Conservation (phyloP, 2,797 vertebrate species). For the Gallinago nigripennis region DNA sequence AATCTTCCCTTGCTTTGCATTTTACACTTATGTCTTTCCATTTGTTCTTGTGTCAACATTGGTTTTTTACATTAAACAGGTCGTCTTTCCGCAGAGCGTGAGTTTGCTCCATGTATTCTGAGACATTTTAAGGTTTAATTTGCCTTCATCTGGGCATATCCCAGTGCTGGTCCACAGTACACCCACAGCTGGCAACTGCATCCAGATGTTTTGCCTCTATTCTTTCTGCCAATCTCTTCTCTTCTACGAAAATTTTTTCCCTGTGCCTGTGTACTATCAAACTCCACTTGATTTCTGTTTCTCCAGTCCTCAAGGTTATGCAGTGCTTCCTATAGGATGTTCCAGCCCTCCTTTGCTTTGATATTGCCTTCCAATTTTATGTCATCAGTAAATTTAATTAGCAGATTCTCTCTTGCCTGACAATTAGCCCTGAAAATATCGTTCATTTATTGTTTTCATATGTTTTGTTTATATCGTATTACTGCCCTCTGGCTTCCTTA, state of each 20-base stretch:
- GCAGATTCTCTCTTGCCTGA: not conserved
- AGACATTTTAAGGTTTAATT: not conserved
- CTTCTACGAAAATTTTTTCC: not conserved
- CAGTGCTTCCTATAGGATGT: not conserved
- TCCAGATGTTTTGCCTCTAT: not conserved
- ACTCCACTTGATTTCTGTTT: not conserved
- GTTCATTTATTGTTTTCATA: not conserved
- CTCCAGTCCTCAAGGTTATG: not conserved
- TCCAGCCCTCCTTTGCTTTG: not conserved
- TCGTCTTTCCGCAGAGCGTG: fast-evolving
- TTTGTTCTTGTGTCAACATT: not conserved
- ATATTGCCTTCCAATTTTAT: not conserved
- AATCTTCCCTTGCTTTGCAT: not conserved
- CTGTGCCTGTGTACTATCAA: not conserved
- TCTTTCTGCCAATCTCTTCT: not conserved
- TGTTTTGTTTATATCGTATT: not conserved
- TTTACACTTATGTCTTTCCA: not conserved
- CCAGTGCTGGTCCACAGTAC: not conserved
- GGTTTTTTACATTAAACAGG: not conserved
- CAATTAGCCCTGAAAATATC: not conserved
- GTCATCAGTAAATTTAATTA: not conserved
- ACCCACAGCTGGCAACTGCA: not conserved
- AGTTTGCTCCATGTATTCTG: not conserved
- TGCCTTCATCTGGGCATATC: not conserved
- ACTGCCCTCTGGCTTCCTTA: not conserved